Conservation (phyloP, 1,140 invertebrate genomes). For the Cherax quadricarinatus region DNA sequence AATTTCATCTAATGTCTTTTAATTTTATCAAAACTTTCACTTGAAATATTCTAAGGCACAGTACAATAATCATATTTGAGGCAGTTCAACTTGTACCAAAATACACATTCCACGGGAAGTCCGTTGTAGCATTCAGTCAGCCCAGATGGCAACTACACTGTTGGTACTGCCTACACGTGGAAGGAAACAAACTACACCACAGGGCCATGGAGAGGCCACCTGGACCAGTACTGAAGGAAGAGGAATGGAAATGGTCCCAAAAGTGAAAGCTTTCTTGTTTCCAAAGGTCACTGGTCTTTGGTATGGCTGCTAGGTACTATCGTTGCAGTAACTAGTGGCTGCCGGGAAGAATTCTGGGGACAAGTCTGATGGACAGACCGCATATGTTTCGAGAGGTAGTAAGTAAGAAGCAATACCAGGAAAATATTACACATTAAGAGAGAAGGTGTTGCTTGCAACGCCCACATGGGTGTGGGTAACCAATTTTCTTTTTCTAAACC, state of each 20-base stretch:
- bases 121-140: too few relatives aligned
- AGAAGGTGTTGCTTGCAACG: constrained; percentile 53
- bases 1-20: background rate
- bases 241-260: background rate
- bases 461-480: constrained; percentile 56
- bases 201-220: background rate
- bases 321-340: background rate
- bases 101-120: background rate
- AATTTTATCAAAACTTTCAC: constrained; percentile 3
- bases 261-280: background rate
- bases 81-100: constrained; percentile 12
- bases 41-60: background rate
- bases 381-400: background rate
- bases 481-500: constrained; percentile 57
- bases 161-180: background rate
- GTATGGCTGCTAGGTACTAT: background rate
- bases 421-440: constrained; percentile 53
- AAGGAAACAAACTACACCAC: background rate
- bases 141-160: background rate
- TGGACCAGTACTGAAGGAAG: background rate
- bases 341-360: background rate
- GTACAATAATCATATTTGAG: background rate
- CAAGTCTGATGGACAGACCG: background rate
- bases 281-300: constrained; percentile 3
- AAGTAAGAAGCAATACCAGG: constrained; percentile 46